Conservation (phyloP, 2,113 vertebrate species). For the Anas platyrhynchos region DNA sequence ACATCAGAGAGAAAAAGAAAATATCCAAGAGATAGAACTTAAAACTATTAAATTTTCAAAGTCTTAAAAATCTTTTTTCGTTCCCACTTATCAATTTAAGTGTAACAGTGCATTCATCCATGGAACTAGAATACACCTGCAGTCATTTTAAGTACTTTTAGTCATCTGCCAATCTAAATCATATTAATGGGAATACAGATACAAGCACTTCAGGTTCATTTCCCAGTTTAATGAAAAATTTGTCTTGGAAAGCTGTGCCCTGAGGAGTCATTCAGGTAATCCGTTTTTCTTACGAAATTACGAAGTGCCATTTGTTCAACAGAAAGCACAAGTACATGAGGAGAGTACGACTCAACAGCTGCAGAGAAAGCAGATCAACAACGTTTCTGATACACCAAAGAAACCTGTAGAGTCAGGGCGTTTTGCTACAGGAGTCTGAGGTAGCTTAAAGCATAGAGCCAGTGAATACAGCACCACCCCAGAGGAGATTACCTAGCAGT, state of each 20-base stretch:
- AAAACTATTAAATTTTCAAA: background rate
- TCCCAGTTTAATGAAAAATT: background rate
- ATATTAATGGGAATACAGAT: background rate
- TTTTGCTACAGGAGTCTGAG: background rate
- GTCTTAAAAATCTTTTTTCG: background rate
- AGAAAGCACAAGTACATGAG: too few species aligned
- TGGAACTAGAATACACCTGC: background rate
- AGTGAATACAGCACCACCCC: background rate
- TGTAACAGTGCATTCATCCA: background rate
- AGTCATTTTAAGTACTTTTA: background rate
- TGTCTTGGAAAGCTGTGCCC: background rate
- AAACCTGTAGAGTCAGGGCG: background rate
- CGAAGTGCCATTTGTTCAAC: background rate
- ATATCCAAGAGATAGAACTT: background rate
- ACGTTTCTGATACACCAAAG: accelerated
- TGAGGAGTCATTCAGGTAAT: background rate
- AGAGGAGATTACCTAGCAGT: constrained; percentile 81
- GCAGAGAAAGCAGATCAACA: background rate
- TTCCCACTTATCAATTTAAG: background rate
- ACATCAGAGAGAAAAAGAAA: background rate
- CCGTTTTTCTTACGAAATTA: background rate
- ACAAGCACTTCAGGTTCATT: background rate
- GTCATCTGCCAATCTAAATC: background rate
- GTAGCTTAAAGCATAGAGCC: background rate
- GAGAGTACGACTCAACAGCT: accelerated